Evolutionary conservation across 2,797 vertebrate genomes (phyloP), one percentile per base, ranked within the genome.

Genomic region (Molothrus aeneus): DNA sequence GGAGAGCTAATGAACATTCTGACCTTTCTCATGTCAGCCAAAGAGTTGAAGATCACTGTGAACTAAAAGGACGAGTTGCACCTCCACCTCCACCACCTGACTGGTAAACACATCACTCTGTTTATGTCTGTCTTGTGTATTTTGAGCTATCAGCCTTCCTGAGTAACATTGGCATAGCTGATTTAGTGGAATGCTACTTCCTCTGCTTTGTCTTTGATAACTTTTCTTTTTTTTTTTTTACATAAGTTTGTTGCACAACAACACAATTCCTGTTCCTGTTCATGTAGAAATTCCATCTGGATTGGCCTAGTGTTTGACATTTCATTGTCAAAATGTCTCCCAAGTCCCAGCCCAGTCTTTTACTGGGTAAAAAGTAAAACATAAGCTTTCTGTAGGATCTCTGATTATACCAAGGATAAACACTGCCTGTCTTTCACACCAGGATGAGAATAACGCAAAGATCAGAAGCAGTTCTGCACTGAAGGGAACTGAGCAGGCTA

Each of bases 21-120:
- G 60, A 79, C 47, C 45, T 86, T 61, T 93, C 93, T 93, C 72
- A 32, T 11, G 63, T 94, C 70, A 94, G 80, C 38, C 88, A 95
- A 53, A 90, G 82, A 72, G 60, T 82, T 17, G 91, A 95, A 48
- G 96, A 97, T 32, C 95, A 31, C 56, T 92, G 78, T 70, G 92
- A 92, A 92, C 42, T 91, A 45, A 80, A 74, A 95, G 66, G 86
- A 88, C 81, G 29, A 84, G 71, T 59, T 94, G 92, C 56, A 61
- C 31, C 79, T 64, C 79, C 74, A 81, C 98, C 86, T 9, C 74
- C 90, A 29, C 97, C 98, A 17, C 90, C 96, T 3, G 96, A 98
- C 43, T 97, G 98, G 99, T 99, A 98, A 98, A 96, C 79, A 50
- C 71, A 31, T 80, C 47, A 43, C 16, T 59, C 17, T 63, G 6